These are phyloP conservation scores for Edolisoma coerulescens DNA, from an alignment of 2,113 vertebrate species.

Conservation along the genomic window DNA sequence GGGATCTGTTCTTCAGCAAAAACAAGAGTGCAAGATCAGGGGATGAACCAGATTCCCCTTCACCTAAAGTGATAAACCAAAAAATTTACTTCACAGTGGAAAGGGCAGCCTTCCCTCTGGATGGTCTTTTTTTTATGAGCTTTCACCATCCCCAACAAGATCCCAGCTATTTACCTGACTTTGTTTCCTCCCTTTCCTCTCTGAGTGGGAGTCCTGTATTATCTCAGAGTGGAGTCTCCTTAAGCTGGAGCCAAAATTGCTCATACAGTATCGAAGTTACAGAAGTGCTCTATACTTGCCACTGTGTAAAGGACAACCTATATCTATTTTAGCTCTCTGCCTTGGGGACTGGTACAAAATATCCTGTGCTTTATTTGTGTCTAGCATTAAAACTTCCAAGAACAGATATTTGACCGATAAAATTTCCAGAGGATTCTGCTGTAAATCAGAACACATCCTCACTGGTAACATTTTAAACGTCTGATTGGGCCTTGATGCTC, in stretches of 20 bases:
- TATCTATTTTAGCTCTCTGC: not conserved
- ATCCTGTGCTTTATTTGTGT: not conserved
- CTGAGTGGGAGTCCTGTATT: not conserved
- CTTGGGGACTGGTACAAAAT: not conserved
- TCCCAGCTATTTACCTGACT: not conserved
- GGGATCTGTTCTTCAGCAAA: not conserved
- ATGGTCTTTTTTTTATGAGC: not conserved
- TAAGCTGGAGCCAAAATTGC: not conserved
- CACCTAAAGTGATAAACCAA: not conserved
- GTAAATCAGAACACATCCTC: not conserved
- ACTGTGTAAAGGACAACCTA: not conserved
- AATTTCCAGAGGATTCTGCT: not conserved
- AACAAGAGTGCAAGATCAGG: not conserved
- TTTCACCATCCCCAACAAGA: not conserved
- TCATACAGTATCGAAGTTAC: not conserved
- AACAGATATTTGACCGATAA: not conserved
- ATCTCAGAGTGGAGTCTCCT: not conserved
- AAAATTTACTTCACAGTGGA: not conserved
- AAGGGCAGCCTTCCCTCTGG: not conserved
- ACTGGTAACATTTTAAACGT: not conserved
- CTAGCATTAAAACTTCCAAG: not conserved
- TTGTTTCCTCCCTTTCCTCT: not conserved
- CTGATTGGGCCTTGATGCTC: not conserved
- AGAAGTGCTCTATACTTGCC: not conserved
- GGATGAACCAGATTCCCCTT: not conserved